phyloP scores from a whole-genome alignment of 2,797 vertebrate species.

The Argentina silus region DNA sequence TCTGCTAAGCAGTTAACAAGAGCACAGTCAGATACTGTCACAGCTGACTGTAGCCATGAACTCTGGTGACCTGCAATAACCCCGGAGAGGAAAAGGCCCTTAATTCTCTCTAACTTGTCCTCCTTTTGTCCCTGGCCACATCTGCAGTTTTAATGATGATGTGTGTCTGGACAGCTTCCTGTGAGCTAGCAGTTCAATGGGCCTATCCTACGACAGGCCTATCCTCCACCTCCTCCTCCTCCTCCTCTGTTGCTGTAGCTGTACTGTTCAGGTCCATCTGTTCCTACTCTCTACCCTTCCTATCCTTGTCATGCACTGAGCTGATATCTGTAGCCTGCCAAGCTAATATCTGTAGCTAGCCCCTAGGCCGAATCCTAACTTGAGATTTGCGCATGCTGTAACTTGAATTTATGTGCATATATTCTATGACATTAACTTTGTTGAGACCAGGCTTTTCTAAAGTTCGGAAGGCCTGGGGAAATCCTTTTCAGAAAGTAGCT shows the following conservation, averaged over 20 bases:
- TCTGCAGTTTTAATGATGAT: slow-evolving; percentile 39
- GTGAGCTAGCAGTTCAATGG: slow-evolving; percentile 6
- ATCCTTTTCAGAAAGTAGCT: no score
- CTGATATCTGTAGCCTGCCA: not conserved
- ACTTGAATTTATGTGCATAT: no score
- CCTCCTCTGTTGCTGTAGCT: not conserved
- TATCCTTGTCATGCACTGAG: slow-evolving; percentile 4
- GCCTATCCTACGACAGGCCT: not conserved
- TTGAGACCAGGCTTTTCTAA: no score
- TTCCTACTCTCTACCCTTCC: not conserved
- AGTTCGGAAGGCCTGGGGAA: no score
- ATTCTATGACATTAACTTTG: no score
- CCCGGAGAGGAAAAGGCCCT: slow-evolving; percentile 5
- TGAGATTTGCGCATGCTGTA: no score
- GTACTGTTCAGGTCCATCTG: slow-evolving; percentile 21
- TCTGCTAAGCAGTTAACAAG: not conserved
- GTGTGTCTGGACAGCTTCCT: slow-evolving; percentile 44
- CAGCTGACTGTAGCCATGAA: not conserved
- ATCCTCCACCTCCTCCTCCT: not conserved
- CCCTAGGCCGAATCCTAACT: no score
- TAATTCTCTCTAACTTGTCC: slow-evolving; percentile 15
- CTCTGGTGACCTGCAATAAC: slow-evolving; percentile 28
- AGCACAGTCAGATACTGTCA: not conserved
- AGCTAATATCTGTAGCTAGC: not conserved
- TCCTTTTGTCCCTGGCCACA: slow-evolving; percentile 35